These are phyloP conservation scores for Prunella himalayana DNA, from an alignment of 2,113 vertebrate species.

Conservation along the genomic window DNA sequence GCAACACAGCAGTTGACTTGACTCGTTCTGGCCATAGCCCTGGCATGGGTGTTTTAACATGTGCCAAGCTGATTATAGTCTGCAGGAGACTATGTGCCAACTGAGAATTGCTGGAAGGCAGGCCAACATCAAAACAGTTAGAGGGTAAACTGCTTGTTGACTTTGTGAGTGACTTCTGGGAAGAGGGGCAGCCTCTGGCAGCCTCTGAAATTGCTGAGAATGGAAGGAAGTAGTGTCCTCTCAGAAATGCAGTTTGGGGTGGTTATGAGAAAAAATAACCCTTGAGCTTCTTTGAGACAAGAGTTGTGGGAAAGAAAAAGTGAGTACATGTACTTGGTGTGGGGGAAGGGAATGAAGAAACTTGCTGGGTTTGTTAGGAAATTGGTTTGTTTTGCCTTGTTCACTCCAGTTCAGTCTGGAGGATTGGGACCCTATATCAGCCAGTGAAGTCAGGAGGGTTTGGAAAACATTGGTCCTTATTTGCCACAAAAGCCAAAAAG, in stretches of 20 bases:
- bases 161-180: conserved; percentile 57
- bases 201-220: conserved; percentile 44
- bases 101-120: conserved; percentile 60
- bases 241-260: conserved; percentile 25
- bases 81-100: conserved; percentile 58
- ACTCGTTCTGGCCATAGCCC: conserved; percentile 17
- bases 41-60: conserved; percentile 59
- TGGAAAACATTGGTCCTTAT: not conserved
- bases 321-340: not conserved
- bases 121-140: conserved; percentile 59
- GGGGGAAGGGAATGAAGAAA: conserved; percentile 29
- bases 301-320: conserved; percentile 23
- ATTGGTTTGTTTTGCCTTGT: not conserved
- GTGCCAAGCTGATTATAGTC: conserved; percentile 65
- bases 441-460: not conserved
- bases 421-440: not conserved
- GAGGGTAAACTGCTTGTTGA: conserved; percentile 62
- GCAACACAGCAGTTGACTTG: conserved; percentile 45
- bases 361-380: conserved; percentile 38
- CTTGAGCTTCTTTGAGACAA: not conserved
- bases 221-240: conserved; percentile 33
- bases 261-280: conserved; percentile 38
- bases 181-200: conserved; percentile 49
- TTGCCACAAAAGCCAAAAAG: not conserved
- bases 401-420: not conserved